Percentiles rank a stretch among this genome's conserved stretches.
Evolutionary conservation across 2,797 vertebrate genomes (phyloP).

Genomic region (Toxotes lorentzi): DNA sequence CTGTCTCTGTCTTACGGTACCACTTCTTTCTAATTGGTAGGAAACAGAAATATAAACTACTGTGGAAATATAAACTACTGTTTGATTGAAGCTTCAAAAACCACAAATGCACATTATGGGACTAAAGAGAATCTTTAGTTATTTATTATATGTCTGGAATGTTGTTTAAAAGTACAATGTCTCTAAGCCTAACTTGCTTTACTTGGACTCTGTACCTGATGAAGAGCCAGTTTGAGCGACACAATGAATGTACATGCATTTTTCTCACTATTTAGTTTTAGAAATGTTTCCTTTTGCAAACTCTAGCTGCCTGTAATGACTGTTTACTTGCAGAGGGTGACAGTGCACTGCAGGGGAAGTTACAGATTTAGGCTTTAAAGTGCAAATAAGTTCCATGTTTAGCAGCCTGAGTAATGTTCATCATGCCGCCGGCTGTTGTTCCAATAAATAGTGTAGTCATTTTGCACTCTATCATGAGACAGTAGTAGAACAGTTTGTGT

Average conservation of each 20-base stretch:
- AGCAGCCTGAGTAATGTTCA: neutral
- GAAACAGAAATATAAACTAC: neutral
- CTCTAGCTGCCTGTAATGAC: neutral
- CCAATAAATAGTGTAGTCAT: neutral
- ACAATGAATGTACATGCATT: neutral
- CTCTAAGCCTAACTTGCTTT: neutral
- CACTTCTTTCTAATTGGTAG: constrained; percentile 20
- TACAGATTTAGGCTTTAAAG: constrained; percentile 15
- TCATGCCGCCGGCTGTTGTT: neutral
- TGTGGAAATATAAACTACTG: neutral
- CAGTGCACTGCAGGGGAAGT: neutral
- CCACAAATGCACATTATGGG: neutral
- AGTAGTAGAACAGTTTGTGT: neutral
- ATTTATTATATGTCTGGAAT: neutral
- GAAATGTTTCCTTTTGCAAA: neutral
- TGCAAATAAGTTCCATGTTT: constrained; percentile 15
- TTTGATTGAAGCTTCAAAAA: neutral
- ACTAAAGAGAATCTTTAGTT: neutral
- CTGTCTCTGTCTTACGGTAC: constrained; percentile 7
- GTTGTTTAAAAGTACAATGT: neutral
- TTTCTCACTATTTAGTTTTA: neutral
- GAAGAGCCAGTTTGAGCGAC: neutral
- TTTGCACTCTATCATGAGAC: neutral
- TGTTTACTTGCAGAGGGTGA: neutral
- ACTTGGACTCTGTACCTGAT: neutral